Evolutionary conservation across 1,140 invertebrate genomes (phyloP), one percentile per base, ranked within the genome.

Genomic region (Papilio machaon): DNA sequence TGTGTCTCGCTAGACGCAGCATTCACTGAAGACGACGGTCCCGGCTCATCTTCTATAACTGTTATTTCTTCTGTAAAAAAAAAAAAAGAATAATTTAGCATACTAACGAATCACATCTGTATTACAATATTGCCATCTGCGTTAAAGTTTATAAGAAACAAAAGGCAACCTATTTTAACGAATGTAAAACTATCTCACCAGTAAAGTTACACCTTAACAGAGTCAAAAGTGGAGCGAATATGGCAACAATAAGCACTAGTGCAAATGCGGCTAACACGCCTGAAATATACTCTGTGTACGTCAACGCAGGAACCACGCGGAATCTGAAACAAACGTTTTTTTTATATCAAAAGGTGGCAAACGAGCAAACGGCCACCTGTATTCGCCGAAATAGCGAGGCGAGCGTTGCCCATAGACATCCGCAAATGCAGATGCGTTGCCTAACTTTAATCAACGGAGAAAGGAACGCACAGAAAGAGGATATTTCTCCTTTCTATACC

Each of bases 261-360:
- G 85, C 87, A 11, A 90, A 79, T 0, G 83, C 81, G 15, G 86
- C 86, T 46, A 88, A 49, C 11, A 85, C 89, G 0, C 87, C 90
- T 10, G 87, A 80, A 23, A 89, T 79, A 60, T 90, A 91, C 73
- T 90, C 88, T 17, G 77, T 80, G 80, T 91, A 91, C 10, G 91
- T 88, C 30, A 90, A 86, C 1, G 91, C 87, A 3, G 88, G 78
- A 17, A 88, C 80, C 10, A 88, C 83, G 0, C 81, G 80, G 74
- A 91, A 88, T 58, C 90, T 91, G 15, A 6, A 73, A 58, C 15
- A n/a, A 73, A 58, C 54, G 38, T 38, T 2, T 6, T 38, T 38
- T 6, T 38, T 38, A 38, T n/a, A n/a, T n/a, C n/a, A n/a, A n/a
- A n/a, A n/a, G n/a, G n/a, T n/a, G n/a, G n/a, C n/a, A n/a, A n/a